Evolutionary conservation across 2,888 invertebrate species (phyloP), one percentile per base, ranked within the genome.

Genomic region (Coleophora flavipennella): DNA sequence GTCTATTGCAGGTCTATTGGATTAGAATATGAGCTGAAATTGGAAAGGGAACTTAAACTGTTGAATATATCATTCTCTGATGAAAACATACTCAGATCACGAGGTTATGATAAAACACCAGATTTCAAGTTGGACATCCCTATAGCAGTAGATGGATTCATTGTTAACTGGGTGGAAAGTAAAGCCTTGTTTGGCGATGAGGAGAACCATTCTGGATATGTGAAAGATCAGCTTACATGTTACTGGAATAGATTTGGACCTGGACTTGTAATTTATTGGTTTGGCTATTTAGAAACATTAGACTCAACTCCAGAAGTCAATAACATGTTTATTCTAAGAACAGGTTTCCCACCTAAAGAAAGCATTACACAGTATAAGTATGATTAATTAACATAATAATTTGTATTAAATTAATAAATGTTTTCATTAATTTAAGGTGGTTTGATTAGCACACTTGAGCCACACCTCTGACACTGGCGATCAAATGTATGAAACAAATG

Each of bases 161-260:
- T 97, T 20, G 88, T 97, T 0, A 94, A 96, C 68, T 97, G 97
- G 97, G 94, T 97, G 44, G 97, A 97, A 75, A 96, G 97, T 56
- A 97, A 97, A 80, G 97, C 97, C 0, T 87, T 93, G n/a, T 97
- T 97, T 86, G 97, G 94, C 2, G 94, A 95, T 76, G 87, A 89
- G 48, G 90, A 91, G 53, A 89, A 91, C 40, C 97, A 97, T 72
- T 87, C 89, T 33, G 90, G 87, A 9, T 95, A 96, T 70, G 85
- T 94, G 38, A 91, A 91, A 55, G 92, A 94, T 51, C 97, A 97
- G 66, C 90, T 94, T 55, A 86, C 89, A 50, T 94, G 95, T 67
- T 97, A 97, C 61, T 94, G 93, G 91, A 97, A 96, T 68, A 90
- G 96, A 61, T 97, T 96, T 86, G 97, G 97, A 1, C 90, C 96